These are phyloP conservation scores for Drosophila barbarae DNA, from an alignment of 2,888 invertebrate species.

Conservation along the genomic window DNA sequence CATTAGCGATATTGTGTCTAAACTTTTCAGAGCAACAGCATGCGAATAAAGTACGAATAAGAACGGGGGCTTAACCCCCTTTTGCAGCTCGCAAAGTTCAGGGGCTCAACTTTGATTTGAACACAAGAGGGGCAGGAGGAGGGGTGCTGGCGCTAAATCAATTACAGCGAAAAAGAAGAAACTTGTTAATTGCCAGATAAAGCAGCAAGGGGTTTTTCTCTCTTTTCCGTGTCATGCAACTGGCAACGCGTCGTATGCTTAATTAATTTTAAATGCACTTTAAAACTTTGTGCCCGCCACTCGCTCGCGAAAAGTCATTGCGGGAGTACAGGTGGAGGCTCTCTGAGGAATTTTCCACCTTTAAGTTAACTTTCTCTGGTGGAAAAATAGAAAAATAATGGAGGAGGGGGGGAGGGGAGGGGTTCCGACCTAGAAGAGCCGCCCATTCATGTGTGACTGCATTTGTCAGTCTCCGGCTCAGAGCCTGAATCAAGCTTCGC, in stretches of 20 bases:
- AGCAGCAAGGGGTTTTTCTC: slow-evolving; percentile 9
- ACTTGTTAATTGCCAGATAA: slow-evolving; percentile 62
- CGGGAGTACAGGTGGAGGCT: slow-evolving; percentile 5
- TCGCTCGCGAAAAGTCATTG: slow-evolving; percentile 30
- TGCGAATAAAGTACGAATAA: slow-evolving; percentile 32
- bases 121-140: background rate
- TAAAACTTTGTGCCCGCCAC: slow-evolving; percentile 49
- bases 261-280: slow-evolving; percentile 72
- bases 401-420: background rate
- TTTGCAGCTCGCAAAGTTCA: slow-evolving; percentile 51
- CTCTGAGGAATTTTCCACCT: slow-evolving; percentile 39
- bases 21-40: slow-evolving; percentile 62
- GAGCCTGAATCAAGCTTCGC: slow-evolving; percentile 15
- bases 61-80: slow-evolving; percentile 28
- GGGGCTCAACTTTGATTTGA: slow-evolving; percentile 66
- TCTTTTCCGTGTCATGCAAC: slow-evolving; percentile 24
- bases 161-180: slow-evolving; percentile 49
- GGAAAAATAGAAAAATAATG: slow-evolving; percentile 24
- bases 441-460: slow-evolving; percentile 63
- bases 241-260: slow-evolving; percentile 59
- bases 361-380: slow-evolving; percentile 54
- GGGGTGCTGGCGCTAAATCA: slow-evolving; percentile 57
- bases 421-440: slow-evolving; percentile 15
- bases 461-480: slow-evolving; percentile 61
- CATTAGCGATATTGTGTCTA: slow-evolving; percentile 75